Base-by-base conservation (phyloP, 2,888 invertebrate genomes). In the Yponomeuta malinellus region DNA sequence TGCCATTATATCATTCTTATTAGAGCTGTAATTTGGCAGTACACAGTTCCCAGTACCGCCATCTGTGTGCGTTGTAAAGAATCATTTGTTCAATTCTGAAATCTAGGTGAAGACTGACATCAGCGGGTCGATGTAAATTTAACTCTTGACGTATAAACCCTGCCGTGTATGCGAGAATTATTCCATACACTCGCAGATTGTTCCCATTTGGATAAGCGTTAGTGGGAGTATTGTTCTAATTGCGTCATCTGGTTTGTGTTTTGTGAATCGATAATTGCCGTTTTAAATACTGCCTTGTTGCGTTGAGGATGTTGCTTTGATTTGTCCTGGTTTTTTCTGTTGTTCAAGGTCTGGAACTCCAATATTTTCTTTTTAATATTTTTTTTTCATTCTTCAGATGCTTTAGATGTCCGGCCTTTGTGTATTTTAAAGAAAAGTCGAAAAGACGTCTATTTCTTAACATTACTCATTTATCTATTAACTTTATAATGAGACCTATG, bases 71-170 rank as follows among this genome's bases (percentile, higher is more conserved):
- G 80, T 76, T 79, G 71, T 79, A 83, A 83, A 81, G 82, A 86
- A 87, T 82, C 82, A 78, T 80, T 78, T 63, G 12, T 29, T 64
- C 84, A 59, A 59, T 59, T 77, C 82, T 79, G 83, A 85, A 88
- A 90, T 88, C 86, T 91, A 90, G 91, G 89, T 90, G 89, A 89
- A 88, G 84, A 86, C 82, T 90, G 89, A 91, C 90, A 90, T 91
- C 91, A 91, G 83, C 90, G 83, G 23, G 83, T 76, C 80, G 77
- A 79, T 86, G 88, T 91, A 91, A 90, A 88, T 87, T 91, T 91
- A 91, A 90, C 90, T 90, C 68, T 79, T 89, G 89, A 90, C 90
- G 91, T 89, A 86, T 75, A 76, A 79, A 78, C 78, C 77, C 79
- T 78, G 76, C 73, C 73, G 75, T 75, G 75, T 74, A 77, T 76